Base-by-base conservation (phyloP, 2,888 invertebrate species). In the Pimpla rufipes region DNA sequence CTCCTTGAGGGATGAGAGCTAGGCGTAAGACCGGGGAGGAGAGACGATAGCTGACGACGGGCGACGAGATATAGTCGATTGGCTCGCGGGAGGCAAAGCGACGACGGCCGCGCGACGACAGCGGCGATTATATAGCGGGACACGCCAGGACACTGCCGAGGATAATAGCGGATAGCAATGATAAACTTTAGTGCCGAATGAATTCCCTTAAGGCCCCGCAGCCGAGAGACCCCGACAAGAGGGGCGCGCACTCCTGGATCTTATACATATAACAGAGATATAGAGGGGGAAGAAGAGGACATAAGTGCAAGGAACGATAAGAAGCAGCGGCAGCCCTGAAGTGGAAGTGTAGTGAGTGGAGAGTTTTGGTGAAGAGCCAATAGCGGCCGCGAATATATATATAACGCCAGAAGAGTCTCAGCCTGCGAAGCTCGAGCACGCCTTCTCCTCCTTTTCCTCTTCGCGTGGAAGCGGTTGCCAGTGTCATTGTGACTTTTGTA, bases 291-390 rank as follows among this genome's bases (percentile, higher is more conserved):
- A 52, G 16, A 59, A 7, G 23, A 55, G 29, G 29, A 57, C 29
- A 52, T 50, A 55, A 40, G 40, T 52, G 52, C 40, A 21, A 45
- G 23, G 40, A 13, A 18, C n/a, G 55, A 45, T 2, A 57, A 29
- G 29, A 45, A 59, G 45, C 23, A 59, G 62, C 18, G 21, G n/a
- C 10, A 18, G 47, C 8, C 11, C 10, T 37, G 23, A 76, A 76
- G 45, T 64, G 45, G 70, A 76, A 66, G 52, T 40, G 16, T 59
- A 40, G 62, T 57, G 21, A n/a, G n/a, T n/a, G n/a, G n/a, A 21
- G n/a, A 66, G 67, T 21, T 67, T 73, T 77, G 77, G 77, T 77
- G 71, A 81, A 77, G 66, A 81, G 81, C 76, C 71, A 64, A 77
- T 64, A 71, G 45, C 57, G 67, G 35, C 67, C 35, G 45, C 57